Percentiles rank a stretch among this genome's conserved stretches.
Conservation (phyloP, 2,888 invertebrate species). For the Standfussiana lucernea region DNA sequence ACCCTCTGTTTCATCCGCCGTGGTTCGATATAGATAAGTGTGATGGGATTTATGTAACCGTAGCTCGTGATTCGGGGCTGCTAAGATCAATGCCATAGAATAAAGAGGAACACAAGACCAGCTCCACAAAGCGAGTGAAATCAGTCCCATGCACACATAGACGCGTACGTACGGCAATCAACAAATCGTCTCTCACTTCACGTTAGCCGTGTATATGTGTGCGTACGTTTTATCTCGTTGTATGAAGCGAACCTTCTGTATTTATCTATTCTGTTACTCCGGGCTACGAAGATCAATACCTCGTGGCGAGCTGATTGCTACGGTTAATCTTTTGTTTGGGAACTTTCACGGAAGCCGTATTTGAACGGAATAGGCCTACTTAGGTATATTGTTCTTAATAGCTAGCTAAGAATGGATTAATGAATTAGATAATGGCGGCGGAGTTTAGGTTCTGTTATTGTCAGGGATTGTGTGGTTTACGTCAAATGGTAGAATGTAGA, state of each 20-base stretch:
- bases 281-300: slow-evolving; percentile 63
- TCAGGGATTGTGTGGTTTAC: slow-evolving; percentile 18
- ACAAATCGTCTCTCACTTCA: background rate
- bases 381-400: slow-evolving; percentile 48
- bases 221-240: background rate
- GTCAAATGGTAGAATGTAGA: background rate
- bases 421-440: slow-evolving; percentile 32
- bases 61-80: slow-evolving; percentile 49
- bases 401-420: slow-evolving; percentile 38
- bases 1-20: slow-evolving; percentile 27
- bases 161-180: background rate
- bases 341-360: slow-evolving; percentile 57
- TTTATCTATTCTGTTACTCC: background rate
- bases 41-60: slow-evolving; percentile 60
- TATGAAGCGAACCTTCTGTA: slow-evolving; percentile 2
- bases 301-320: slow-evolving; percentile 61
- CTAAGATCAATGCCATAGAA: slow-evolving; percentile 58
- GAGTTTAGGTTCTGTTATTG: slow-evolving; percentile 18
- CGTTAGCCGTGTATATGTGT: background rate
- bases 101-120: background rate
- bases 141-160: background rate
- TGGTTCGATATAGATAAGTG: slow-evolving; percentile 47
- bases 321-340: slow-evolving; percentile 66
- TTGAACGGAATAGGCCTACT: slow-evolving; percentile 43
- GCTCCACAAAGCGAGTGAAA: background rate